Evolutionary conservation across 1,140 invertebrate genomes (phyloP), one percentile per base, ranked within the genome.

Genomic region (Trachelipus rathkii): DNA sequence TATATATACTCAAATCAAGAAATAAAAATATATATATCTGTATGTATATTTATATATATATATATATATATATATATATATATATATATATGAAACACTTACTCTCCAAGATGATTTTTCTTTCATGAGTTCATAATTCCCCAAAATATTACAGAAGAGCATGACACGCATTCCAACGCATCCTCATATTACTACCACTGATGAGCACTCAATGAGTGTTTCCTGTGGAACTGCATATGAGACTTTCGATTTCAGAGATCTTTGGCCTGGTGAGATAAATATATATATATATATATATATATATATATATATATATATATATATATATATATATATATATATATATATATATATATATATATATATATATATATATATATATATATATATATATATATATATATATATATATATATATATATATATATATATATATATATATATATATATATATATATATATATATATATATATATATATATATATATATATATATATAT

Each of bases 141-240:
- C 89, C 83, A 93, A 87, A 66, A 91, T 86, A 81, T 92, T 92
- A 23, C 93, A n/a, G 92, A 13, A 95, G 84, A 15, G 93, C 93
- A 84, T 94, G 92, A 83, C 94, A 95, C 10, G 93, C 91, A 86
- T 95, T 96, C 94, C 94, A 96, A 69, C 93, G 88, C 10, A 94
- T 89, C 86, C 95, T 95, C 88, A 93, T 92, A 82, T 92, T 91
- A 71, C 88, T 89, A 50, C 90, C 90, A 44, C 87, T 87, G 0
- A 86, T 88, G 23, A 88, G 83, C 89, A 91, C 79, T 90, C 89
- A 72, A 92, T 85, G 23, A 95, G 85, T 71, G 89, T 88, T 75
- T 87, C 84, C 84, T 74, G 85, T 87, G 13, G 88, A 33, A 33
- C 33, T 33, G 33, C 33, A 33, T 33, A 33, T 33, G 33, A 33